Evolutionary conservation across 2,888 invertebrate species (phyloP).

Genomic region (Hoplodrina blanda): DNA sequence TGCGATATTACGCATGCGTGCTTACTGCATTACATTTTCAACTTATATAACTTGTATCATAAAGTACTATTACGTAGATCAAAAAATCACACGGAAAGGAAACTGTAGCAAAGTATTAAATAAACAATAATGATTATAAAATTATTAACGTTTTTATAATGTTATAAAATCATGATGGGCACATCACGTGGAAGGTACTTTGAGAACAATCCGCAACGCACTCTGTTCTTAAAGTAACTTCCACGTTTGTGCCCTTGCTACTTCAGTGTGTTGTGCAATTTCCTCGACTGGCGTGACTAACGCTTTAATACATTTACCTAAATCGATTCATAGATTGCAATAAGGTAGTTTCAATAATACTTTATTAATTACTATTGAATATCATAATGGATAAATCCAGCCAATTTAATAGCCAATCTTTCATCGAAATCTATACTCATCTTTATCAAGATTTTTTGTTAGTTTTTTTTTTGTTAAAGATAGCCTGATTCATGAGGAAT

Average conservation of each 20-base stretch:
- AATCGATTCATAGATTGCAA: background rate
- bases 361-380: background rate
- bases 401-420: too few species aligned
- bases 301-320: background rate
- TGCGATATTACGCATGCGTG: too few species aligned
- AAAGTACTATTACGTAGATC: too few species aligned
- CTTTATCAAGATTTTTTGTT: too few species aligned
- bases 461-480: too few species aligned
- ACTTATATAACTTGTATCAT: too few species aligned
- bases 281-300: conserved; percentile 29
- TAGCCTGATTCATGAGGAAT: too few species aligned
- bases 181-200: background rate
- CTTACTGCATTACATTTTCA: too few species aligned
- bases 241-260: conserved; percentile 43
- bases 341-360: background rate
- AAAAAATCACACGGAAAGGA: background rate
- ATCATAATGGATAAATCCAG: too few species aligned
- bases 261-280: conserved; percentile 30
- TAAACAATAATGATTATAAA: background rate
- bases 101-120: conserved; percentile 2
- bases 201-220: background rate
- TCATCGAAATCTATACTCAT: too few species aligned
- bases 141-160: background rate
- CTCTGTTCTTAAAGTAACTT: conserved; percentile 27
- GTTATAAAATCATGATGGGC: background rate